These are phyloP conservation scores for Romanogobio albipinnatus DNA, from an alignment of 2,113 vertebrate species.

Conservation along the genomic window DNA sequence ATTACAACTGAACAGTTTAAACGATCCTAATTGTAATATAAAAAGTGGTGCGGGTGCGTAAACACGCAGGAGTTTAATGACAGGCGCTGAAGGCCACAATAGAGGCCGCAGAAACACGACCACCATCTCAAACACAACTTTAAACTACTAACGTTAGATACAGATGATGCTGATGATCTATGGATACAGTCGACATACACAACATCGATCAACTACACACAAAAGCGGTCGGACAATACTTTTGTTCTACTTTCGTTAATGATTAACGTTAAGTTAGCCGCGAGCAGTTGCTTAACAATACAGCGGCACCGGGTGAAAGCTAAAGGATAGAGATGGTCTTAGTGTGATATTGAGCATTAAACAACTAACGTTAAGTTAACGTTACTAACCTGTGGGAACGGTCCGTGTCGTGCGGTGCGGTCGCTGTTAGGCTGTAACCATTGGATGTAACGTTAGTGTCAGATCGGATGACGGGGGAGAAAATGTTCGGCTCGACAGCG, in stretches of 20 bases:
- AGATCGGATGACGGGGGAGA: constrained; percentile 43
- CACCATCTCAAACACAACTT: neutral
- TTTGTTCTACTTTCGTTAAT: constrained; percentile 24
- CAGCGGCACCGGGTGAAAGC: neutral
- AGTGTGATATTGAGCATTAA: neutral
- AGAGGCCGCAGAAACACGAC: neutral
- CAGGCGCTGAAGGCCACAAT: constrained; percentile 16
- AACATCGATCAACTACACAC: neutral
- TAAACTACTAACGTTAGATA: neutral
- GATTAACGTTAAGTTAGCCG: neutral
- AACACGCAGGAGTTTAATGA: neutral
- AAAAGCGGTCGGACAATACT: neutral
- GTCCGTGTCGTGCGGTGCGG: neutral
- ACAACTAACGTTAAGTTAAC: neutral
- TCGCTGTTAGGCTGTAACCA: constrained; percentile 12
- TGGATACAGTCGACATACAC: neutral
- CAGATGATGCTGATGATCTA: neutral
- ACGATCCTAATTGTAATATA: neutral
- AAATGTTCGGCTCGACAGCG: constrained; percentile 43
- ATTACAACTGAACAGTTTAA: neutral
- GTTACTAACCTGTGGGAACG: neutral
- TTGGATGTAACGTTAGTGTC: constrained; percentile 32
- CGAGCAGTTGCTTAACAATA: neutral
- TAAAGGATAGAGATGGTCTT: neutral
- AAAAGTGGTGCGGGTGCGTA: neutral